Evolutionary conservation across 2,888 invertebrate genomes (phyloP).

Genomic region (Galeruca laticollis): DNA sequence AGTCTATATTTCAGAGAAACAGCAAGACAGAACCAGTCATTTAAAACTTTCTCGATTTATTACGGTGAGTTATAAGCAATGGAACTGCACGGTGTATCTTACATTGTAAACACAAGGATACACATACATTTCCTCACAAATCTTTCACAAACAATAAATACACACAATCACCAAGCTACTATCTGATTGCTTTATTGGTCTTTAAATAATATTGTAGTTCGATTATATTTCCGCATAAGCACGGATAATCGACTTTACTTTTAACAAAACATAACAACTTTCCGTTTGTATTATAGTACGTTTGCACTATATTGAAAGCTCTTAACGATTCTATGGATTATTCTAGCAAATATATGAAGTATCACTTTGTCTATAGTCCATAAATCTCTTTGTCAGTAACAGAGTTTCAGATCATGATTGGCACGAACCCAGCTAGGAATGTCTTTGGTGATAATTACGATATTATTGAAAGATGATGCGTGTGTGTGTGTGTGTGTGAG

Average conservation of each 20-base stretch:
- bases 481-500: too few relatives aligned
- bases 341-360: too few relatives aligned
- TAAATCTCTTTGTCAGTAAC: too few relatives aligned
- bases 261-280: too few relatives aligned
- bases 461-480: too few relatives aligned
- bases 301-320: too few relatives aligned
- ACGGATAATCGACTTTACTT: neutral
- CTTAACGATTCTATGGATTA: too few relatives aligned
- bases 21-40: constrained; percentile 49
- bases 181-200: constrained; percentile 42
- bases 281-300: too few relatives aligned
- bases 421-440: too few relatives aligned
- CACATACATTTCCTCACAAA: constrained; percentile 39
- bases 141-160: constrained; percentile 34
- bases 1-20: constrained; percentile 54
- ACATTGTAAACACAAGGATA: constrained; percentile 43
- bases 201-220: constrained; percentile 8
- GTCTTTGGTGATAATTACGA: too few relatives aligned
- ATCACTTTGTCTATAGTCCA: too few relatives aligned
- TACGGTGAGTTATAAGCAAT: constrained; percentile 47
- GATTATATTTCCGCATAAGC: neutral
- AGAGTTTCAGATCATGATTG: too few relatives aligned
- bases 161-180: constrained; percentile 33
- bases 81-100: constrained; percentile 38
- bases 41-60: constrained; percentile 54